Conservation (phyloP, 2,797 vertebrate species). For the Acropternis orthonyx region DNA sequence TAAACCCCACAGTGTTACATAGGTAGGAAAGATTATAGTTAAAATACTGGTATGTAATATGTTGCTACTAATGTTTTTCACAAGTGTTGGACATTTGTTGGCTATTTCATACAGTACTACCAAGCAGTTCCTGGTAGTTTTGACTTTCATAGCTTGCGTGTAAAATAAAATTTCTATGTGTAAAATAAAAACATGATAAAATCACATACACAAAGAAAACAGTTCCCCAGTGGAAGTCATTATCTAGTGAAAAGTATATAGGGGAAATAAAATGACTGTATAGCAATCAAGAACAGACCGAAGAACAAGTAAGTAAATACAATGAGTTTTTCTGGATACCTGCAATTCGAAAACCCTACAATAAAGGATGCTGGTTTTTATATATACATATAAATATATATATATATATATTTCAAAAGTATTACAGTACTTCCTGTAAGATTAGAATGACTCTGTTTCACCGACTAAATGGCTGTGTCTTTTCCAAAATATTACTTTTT, state of each 20-base stretch:
- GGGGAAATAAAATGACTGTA: constrained; percentile 64
- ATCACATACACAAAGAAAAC: constrained; percentile 46
- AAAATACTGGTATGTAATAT: constrained; percentile 66
- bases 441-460: constrained; percentile 68
- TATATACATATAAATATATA: constrained; percentile 67
- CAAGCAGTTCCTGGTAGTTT: constrained; percentile 68
- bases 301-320: constrained; percentile 24
- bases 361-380: constrained; percentile 71
- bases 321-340: constrained; percentile 47
- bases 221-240: constrained; percentile 48
- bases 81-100: constrained; percentile 59
- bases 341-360: constrained; percentile 50
- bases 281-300: constrained; percentile 37
- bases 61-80: constrained; percentile 65
- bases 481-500: constrained; percentile 74
- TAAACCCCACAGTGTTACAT: constrained; percentile 27
- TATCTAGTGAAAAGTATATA: constrained; percentile 55
- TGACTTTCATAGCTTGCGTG: constrained; percentile 63
- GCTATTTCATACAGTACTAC: constrained; percentile 67
- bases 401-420: constrained; percentile 69
- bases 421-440: constrained; percentile 71
- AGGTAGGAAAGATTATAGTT: constrained; percentile 37
- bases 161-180: constrained; percentile 74
- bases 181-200: constrained; percentile 70
- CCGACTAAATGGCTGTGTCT: constrained; percentile 59